Evolutionary conservation across 2,888 invertebrate genomes (phyloP), one percentile per base, ranked within the genome.

Genomic region (Lasioglossum vierecki): DNA sequence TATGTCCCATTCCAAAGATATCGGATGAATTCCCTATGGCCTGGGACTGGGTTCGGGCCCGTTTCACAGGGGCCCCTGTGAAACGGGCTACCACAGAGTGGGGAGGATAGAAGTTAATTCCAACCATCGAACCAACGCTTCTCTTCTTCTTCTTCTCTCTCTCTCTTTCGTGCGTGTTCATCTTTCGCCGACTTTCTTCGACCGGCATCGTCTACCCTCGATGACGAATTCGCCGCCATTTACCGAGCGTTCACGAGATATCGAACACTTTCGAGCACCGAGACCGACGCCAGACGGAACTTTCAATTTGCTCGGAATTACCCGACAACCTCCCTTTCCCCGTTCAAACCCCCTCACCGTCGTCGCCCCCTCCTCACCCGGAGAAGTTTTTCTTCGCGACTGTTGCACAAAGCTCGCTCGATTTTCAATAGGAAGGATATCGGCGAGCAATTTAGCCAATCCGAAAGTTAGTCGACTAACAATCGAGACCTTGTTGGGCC

Each of bases 1-100:
- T 94, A 94, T 92, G 93, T 90, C 91, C 94, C 93, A 93, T 94
- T 94, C 94, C 92, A 94, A 94, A 95, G 93, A 95, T 94, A 94
- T 95, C 93, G 94, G 92, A 93, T 93, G 91, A 91, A 90, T 89
- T 91, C 89, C 53, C 63, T 41, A 79, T 70, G 76, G 66, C 73
- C 73, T 76, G 63, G 71, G 73, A 78, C 73, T 76, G 72, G 57
- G 72, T 79, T n/a, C 26, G 26, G 26, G 60, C 26, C 60, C 60
- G 26, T 26, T 60, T 60, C 60, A 60, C 60, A 60, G 60, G 26
- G 60, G n/a, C 26, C 60, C 13, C 13, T 26, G 53, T 53, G 22
- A 53, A 53, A 53, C 22, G 53, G 53, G 53, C 53, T 53, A 53
- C 53, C 26, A 5, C 11, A 26, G n/a, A 60, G 60, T 26, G 60